Evolutionary conservation across 2,888 invertebrate species (phyloP).

Genomic region (Lithophane socia): DNA sequence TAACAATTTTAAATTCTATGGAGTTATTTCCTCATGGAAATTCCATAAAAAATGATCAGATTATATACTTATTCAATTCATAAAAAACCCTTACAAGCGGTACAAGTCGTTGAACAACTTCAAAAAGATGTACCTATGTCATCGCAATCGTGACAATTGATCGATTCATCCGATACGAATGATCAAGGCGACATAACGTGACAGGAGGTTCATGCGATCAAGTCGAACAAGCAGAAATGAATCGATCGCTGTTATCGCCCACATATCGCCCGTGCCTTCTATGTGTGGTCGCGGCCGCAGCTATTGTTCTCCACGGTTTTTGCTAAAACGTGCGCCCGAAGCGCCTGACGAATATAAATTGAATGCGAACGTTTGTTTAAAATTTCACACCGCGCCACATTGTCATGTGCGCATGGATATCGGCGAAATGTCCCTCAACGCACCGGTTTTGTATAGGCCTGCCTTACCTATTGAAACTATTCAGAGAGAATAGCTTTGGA

Average conservation of each 20-base stretch:
- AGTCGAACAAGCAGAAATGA: conserved; percentile 66
- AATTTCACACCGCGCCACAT: conserved; percentile 76
- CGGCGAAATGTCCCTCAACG: conserved; percentile 64
- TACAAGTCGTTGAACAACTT: background rate
- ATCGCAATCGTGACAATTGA: conserved; percentile 64
- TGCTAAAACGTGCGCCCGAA: conserved; percentile 74
- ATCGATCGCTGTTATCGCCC: conserved; percentile 83
- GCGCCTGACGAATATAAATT: conserved; percentile 80
- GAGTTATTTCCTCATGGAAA: background rate
- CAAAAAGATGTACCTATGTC: conserved; percentile 41
- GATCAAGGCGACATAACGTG: conserved; percentile 77
- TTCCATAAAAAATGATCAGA: background rate
- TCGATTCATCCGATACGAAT: conserved; percentile 79
- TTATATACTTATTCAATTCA: background rate
- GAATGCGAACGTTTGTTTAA: conserved; percentile 79
- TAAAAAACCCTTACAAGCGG: background rate
- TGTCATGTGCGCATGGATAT: conserved; percentile 72
- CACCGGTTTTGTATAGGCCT: conserved; percentile 53
- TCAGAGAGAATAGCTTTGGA: conserved; percentile 34
- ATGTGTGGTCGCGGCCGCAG: conserved; percentile 68
- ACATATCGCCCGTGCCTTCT: conserved; percentile 66
- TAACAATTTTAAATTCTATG: background rate
- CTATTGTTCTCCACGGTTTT: conserved; percentile 72
- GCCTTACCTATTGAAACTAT: conserved; percentile 45
- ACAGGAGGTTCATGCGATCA: conserved; percentile 71